Evolutionary conservation across 2,113 vertebrate genomes (phyloP).

Genomic region (Todiramphus chloris): DNA sequence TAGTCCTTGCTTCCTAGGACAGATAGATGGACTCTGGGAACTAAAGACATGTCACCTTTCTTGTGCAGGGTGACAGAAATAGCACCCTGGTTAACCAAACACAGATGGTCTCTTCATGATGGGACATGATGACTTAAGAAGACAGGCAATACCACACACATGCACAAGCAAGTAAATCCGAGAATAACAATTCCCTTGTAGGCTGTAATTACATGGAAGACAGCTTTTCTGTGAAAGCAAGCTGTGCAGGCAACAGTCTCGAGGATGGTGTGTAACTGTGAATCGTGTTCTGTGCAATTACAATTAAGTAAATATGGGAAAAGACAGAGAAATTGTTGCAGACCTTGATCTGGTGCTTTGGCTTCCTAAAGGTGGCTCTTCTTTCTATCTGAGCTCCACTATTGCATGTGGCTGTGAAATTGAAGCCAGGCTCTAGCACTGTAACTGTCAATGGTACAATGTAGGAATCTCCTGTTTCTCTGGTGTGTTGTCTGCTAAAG

Average conservation of each 20-base stretch:
- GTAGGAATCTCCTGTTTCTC: neutral
- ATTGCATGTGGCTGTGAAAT: neutral
- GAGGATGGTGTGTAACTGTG: neutral
- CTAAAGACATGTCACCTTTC: conserved; percentile 22
- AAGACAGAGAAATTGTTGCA: neutral
- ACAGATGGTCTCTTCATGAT: conserved; percentile 50
- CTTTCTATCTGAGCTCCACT: neutral
- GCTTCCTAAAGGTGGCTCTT: neutral
- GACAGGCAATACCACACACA: conserved; percentile 10
- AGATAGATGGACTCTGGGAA: conserved; percentile 47
- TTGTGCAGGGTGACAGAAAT: conserved; percentile 52
- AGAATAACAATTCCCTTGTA: neutral
- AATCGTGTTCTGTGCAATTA: neutral
- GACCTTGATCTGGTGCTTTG: neutral
- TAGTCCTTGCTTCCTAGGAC: conserved; percentile 11
- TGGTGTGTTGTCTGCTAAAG: neutral
- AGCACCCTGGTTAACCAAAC: conserved; percentile 30
- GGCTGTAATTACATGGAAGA: neutral
- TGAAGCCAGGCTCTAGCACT: neutral
- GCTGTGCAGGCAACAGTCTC: neutral
- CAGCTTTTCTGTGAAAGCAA: conserved; percentile 35
- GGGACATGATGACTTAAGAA: conserved; percentile 26
- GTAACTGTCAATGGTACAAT: neutral
- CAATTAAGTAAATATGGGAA: neutral
- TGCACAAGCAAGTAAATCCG: neutral